Percentiles rank a stretch among this genome's conserved stretches.
Evolutionary conservation across 2,888 invertebrate species (phyloP).

Genomic region (Macrosiphum euphorbiae): DNA sequence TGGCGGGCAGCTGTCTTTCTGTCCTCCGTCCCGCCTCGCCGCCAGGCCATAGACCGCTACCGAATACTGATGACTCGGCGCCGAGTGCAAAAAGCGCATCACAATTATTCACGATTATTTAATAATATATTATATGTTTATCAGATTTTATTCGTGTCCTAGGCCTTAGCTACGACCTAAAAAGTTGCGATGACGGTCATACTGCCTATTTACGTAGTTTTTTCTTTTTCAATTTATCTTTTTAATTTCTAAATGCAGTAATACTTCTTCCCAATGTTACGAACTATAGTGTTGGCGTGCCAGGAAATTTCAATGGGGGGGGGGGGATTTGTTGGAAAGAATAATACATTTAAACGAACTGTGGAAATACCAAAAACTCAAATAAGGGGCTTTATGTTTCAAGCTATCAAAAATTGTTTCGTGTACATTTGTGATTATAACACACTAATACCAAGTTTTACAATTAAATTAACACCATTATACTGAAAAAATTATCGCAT

Average conservation of each 20-base stretch:
- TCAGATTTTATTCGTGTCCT: background rate
- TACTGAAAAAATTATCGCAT: too few relatives aligned
- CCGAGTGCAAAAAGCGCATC: slow-evolving; percentile 46
- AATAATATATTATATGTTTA: background rate
- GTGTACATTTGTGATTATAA: too few relatives aligned
- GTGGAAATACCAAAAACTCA: too few relatives aligned
- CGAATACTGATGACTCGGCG: background rate
- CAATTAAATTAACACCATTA: too few relatives aligned
- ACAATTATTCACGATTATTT: background rate
- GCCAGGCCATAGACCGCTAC: background rate
- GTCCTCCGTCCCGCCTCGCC: slow-evolving; percentile 16
- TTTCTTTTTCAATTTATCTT: background rate
- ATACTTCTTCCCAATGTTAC: slow-evolving; percentile 2
- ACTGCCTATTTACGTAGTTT: background rate
- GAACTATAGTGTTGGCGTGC: background rate
- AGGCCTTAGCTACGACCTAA: background rate
- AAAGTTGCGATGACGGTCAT: background rate
- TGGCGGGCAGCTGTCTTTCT: slow-evolving; percentile 1
- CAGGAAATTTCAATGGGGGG: too few relatives aligned
- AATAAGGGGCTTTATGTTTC: too few relatives aligned
- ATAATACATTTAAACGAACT: too few relatives aligned
- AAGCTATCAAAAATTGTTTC: too few relatives aligned
- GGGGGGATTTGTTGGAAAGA: too few relatives aligned
- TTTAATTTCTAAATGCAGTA: background rate
- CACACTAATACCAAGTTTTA: too few relatives aligned